Evolutionary conservation across 2,113 vertebrate genomes (phyloP), one percentile per base, ranked within the genome.

Genomic region (Dipodomys ordii): DNA sequence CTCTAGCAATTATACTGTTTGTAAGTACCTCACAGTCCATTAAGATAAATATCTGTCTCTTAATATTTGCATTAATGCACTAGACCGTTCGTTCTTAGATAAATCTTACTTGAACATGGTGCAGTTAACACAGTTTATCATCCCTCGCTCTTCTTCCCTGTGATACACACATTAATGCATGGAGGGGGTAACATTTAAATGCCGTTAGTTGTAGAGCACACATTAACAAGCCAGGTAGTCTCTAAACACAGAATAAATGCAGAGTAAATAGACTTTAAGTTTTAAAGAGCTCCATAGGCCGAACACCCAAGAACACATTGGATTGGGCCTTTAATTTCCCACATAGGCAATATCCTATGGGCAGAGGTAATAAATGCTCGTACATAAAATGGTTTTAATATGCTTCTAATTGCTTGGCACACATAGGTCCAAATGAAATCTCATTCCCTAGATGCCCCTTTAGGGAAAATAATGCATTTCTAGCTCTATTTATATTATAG

Each of bases 21-120:
- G 22, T 97, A 98, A 98, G 95, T 95, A 97, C 94, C 95, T 97
- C 93, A 76, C 97, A 97, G 97, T 97, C 92, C 97, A 97, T 95
- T 98, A 98, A 97, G 95, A 98, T 97, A 98, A 98, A 98, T 95
- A 98, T 97, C 96, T 97, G 95, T 96, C 95, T 98, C 94, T 96
- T 96, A 97, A 97, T 97, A 97, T 97, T 97, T 30, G n/a, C 97
- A 96, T 97, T 97, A 97, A 98, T 96, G 97, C 2, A 90, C 85
- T 96, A 97, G 91, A 94, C 95, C 97, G 9, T 60, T 97, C 93
- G 96, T 97, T 96, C 94, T 92, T 95, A 95, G 85, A 94, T 97
- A 97, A 96, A 97, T 97, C 96, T 96, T 87, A 83, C 90, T 74
- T 87, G 92, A 94, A 91, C 53, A 64, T 20, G 71, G n/a, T 91